Conservation (phyloP, 2,888 invertebrate species). For the Rhimphoctona megacephalus region DNA sequence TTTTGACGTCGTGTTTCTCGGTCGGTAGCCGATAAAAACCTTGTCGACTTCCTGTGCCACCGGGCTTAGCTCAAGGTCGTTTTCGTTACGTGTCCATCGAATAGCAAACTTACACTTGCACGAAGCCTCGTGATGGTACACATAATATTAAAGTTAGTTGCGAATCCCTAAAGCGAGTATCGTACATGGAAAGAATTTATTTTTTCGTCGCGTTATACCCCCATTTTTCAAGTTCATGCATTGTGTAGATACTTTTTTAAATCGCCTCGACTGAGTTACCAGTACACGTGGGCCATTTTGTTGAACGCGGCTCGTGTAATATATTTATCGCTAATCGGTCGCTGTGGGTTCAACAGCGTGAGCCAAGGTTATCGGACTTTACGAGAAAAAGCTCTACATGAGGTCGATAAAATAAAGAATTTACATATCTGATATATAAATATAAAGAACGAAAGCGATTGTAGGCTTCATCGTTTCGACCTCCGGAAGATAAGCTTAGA, state of each 20-base stretch:
- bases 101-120: slow-evolving; percentile 40
- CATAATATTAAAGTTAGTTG: neutral
- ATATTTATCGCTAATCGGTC: slow-evolving; percentile 76
- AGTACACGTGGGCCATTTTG: slow-evolving; percentile 9
- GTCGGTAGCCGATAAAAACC: slow-evolving; percentile 81
- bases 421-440: slow-evolving; percentile 2
- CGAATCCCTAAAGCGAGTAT: neutral
- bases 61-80: slow-evolving; percentile 82
- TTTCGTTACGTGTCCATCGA: slow-evolving; percentile 75
- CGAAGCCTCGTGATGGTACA: neutral
- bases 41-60: slow-evolving; percentile 84
- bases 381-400: slow-evolving; percentile 58
- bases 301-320: slow-evolving; percentile 7
- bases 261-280: neutral
- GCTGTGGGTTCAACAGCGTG: slow-evolving; percentile 71
- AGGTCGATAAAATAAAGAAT: slow-evolving; percentile 39
- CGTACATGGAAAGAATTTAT: neutral
- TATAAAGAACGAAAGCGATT: neutral
- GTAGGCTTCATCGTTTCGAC: neutral
- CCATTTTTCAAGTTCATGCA: neutral
- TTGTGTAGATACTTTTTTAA: neutral
- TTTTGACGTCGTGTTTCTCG: slow-evolving; percentile 58
- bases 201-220: neutral
- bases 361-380: slow-evolving; percentile 70
- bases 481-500: neutral